Evolutionary conservation across 1,140 invertebrate species (phyloP).

Genomic region (Rhagoletis pomonella): DNA sequence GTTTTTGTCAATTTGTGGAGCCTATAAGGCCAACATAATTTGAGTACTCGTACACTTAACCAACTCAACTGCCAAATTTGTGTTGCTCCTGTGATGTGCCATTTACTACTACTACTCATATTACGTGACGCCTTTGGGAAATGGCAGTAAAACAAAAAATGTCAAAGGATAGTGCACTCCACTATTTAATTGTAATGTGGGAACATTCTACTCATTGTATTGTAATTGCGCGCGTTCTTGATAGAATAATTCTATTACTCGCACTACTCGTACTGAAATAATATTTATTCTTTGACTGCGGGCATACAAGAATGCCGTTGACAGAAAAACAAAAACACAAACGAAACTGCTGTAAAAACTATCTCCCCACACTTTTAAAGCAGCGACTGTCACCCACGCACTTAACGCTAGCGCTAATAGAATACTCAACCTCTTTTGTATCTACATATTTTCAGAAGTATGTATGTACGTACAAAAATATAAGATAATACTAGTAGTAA

Average conservation of each 20-base stretch:
- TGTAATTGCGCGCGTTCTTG: not conserved
- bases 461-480: not conserved
- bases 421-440: not conserved
- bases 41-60: too few relatives aligned
- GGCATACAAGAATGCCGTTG: not conserved
- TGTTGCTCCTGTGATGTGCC: not conserved
- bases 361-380: not conserved
- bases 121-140: not conserved
- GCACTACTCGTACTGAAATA: not conserved
- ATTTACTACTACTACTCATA: not conserved
- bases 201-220: not conserved
- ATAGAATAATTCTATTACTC: constrained; percentile 18
- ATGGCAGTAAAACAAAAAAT: not conserved
- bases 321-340: not conserved
- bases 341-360: not conserved
- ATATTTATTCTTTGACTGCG: not conserved
- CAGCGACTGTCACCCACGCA: not conserved
- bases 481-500: not conserved
- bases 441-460: too few relatives aligned
- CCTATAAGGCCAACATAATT: too few relatives aligned
- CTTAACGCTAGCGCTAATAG: not conserved
- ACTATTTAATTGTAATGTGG: not conserved
- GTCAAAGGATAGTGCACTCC: not conserved
- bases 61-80: too few relatives aligned
- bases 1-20: too few relatives aligned